These are phyloP conservation scores for Amblyopsis rosae DNA, from an alignment of 2,113 vertebrate species.

Conservation along the genomic window DNA sequence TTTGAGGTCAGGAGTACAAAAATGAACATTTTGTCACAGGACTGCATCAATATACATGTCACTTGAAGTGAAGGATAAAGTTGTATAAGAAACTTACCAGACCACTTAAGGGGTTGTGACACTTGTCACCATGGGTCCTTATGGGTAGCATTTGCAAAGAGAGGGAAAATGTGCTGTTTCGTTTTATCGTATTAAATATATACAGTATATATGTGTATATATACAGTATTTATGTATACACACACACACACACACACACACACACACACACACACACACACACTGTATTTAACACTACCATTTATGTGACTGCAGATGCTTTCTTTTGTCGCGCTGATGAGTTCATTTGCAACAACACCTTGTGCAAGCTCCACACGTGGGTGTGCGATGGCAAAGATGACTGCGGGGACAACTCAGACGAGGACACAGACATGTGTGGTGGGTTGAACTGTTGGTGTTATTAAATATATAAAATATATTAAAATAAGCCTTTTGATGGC, in stretches of 20 bases:
- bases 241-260: no score
- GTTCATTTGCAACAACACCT: conserved; percentile 95
- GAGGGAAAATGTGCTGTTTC: neutral
- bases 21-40: no score
- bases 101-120: no score
- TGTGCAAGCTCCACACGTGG: conserved; percentile 95
- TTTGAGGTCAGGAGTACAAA: no score
- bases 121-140: no score
- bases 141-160: no score
- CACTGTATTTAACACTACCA: neutral
- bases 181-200: neutral
- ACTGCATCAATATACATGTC: no score
- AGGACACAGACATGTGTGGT: conserved; percentile 92
- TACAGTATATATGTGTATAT: neutral
- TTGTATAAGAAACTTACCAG: no score
- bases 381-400: conserved; percentile 98
- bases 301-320: conserved; percentile 66
- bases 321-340: conserved; percentile 93
- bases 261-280: no score
- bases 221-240: no score
- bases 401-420: conserved; percentile 97
- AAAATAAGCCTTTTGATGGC: neutral
- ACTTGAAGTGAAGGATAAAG: no score
- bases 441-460: conserved; percentile 36
- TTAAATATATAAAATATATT: neutral